A percentile compares a stretch with the other conserved stretches of the same genome.
Evolutionary conservation across 2,888 invertebrate genomes (phyloP).

Genomic region (Brachypterus glaber): DNA sequence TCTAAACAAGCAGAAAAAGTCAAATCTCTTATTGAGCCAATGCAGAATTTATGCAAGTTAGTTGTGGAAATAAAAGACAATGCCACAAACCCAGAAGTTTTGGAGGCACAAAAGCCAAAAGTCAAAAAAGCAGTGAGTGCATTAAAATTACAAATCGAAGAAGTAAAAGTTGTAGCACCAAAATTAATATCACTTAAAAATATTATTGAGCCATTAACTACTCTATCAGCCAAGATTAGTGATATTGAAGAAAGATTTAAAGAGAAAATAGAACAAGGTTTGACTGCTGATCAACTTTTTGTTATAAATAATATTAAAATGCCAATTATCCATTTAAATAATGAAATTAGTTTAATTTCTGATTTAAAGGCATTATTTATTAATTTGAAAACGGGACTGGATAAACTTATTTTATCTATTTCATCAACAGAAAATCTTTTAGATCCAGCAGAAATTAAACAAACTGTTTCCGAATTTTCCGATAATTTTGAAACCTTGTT

Average conservation of each 20-base stretch:
- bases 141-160: constrained; percentile 16
- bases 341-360: too few relatives aligned
- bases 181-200: constrained; percentile 14
- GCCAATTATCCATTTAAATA: too few relatives aligned
- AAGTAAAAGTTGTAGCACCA: constrained; percentile 4
- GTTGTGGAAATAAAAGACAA: constrained; percentile 15
- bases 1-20: constrained; percentile 6
- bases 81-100: constrained; percentile 16
- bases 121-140: constrained; percentile 16
- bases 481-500: constrained; percentile 18
- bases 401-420: too few relatives aligned
- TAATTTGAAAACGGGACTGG: too few relatives aligned
- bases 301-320: too few relatives aligned
- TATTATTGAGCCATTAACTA: constrained; percentile 13
- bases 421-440: too few relatives aligned
- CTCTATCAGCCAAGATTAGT: constrained; percentile 13
- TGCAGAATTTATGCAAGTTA: constrained; percentile 21
- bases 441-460: constrained; percentile 19
- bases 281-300: too few relatives aligned
- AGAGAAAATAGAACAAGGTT: too few relatives aligned
- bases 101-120: constrained; percentile 16
- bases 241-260: constrained; percentile 9
- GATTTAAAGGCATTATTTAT: too few relatives aligned
- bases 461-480: constrained; percentile 18
- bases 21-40: constrained; percentile 17